Evolutionary conservation across 1,140 invertebrate species (phyloP).

Genomic region (Halictus rubicundus): DNA sequence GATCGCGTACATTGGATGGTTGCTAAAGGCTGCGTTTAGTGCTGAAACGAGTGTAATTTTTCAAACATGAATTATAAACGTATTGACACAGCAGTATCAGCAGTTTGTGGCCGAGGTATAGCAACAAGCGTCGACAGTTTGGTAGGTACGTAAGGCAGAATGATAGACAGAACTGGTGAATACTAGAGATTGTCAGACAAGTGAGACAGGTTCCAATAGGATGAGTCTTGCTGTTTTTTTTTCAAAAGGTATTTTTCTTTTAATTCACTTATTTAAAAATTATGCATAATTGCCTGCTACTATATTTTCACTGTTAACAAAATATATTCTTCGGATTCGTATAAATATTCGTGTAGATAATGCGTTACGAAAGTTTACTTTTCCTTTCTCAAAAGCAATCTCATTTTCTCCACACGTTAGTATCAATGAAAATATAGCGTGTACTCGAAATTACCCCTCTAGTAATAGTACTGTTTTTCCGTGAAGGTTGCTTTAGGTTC

Average conservation of each 20-base stretch:
- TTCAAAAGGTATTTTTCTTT: background rate
- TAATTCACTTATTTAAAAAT: background rate
- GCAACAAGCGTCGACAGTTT: conserved; percentile 80
- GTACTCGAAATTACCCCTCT: conserved; percentile 38
- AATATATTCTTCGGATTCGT: background rate
- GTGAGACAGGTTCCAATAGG: conserved; percentile 52
- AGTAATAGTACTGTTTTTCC: conserved; percentile 9
- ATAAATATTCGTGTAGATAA: background rate
- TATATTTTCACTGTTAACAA: conserved; percentile 38
- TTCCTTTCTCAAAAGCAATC: background rate
- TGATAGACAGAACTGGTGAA: conserved; percentile 58
- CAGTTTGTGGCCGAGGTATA: conserved; percentile 79
- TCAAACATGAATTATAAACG: conserved; percentile 70
- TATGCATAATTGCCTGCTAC: conserved; percentile 38
- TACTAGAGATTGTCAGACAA: conserved; percentile 55
- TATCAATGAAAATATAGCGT: conserved; percentile 46
- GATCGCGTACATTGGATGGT: conserved; percentile 4
- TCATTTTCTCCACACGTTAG: background rate
- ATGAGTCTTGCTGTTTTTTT: background rate
- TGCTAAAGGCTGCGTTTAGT: conserved; percentile 58
- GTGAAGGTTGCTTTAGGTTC: background rate
- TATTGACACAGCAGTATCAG: conserved; percentile 76
- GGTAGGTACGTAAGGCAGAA: conserved; percentile 69
- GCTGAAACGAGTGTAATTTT: conserved; percentile 72
- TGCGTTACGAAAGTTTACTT: background rate